Conservation (phyloP, 2,888 invertebrate species). For the Hirudinaria manillensis region DNA sequence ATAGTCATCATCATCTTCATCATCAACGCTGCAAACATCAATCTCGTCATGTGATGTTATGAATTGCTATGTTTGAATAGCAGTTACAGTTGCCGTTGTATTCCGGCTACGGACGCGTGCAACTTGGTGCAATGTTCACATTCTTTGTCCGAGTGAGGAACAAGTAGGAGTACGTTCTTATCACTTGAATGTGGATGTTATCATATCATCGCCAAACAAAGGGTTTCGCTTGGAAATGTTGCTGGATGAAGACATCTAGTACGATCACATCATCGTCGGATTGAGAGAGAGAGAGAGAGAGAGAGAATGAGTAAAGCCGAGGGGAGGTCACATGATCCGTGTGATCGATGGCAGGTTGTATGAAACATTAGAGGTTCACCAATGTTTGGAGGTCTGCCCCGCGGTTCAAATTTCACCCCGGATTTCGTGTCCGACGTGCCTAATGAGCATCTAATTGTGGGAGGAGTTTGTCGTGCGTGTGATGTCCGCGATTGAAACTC, state of each 20-base stretch:
- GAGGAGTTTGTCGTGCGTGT: too few relatives aligned
- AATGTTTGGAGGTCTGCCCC: conserved; percentile 13
- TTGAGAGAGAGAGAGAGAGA: too few relatives aligned
- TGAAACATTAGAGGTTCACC: conserved; percentile 2
- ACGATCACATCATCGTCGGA: too few relatives aligned
- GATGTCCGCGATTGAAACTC: too few relatives aligned
- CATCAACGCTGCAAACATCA: not conserved
- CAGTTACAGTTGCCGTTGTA: not conserved
- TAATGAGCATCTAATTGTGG: too few relatives aligned
- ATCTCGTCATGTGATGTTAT: not conserved
- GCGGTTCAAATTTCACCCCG: not conserved
- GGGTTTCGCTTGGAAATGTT: too few relatives aligned
- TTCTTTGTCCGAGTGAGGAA: too few relatives aligned
- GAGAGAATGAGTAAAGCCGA: not conserved
- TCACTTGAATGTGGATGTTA: too few relatives aligned
- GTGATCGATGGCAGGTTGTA: conserved; percentile 13
- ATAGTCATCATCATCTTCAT: conserved; percentile 18
- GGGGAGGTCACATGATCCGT: conserved; percentile 2
- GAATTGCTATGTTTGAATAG: not conserved
- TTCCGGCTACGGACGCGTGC: not conserved
- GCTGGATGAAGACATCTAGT: too few relatives aligned
- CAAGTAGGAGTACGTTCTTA: too few relatives aligned
- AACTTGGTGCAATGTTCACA: not conserved
- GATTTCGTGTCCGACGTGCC: too few relatives aligned
- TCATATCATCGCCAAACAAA: too few relatives aligned